Evolutionary conservation across 2,113 vertebrate genomes (phyloP).

Genomic region (Epinephelus cyanopodus): DNA sequence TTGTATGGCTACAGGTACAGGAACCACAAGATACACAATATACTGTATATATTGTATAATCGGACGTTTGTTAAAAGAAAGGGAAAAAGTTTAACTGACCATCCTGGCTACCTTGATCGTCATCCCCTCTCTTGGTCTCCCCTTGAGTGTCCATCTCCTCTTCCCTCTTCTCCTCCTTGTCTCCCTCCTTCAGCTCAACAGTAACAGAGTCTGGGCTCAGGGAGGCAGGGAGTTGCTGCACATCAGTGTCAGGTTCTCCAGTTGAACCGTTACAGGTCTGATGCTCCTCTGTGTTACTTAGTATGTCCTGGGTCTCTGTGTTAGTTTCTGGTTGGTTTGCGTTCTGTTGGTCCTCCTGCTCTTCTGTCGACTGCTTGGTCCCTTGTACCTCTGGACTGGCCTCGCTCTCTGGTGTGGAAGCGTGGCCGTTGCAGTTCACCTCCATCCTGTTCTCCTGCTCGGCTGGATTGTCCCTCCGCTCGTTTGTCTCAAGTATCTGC

Average conservation of each 20-base stretch:
- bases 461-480: conserved; percentile 45
- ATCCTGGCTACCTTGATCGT: conserved; percentile 48
- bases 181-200: conserved; percentile 50
- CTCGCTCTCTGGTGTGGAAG: conserved; percentile 70
- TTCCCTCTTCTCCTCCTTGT: conserved; percentile 42
- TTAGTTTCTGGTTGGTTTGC: conserved; percentile 79
- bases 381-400: conserved; percentile 68
- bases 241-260: neutral
- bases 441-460: conserved; percentile 76
- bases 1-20: neutral
- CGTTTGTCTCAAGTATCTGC: conserved; percentile 22
- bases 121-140: conserved; percentile 53
- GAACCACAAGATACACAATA: neutral
- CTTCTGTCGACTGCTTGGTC: conserved; percentile 76
- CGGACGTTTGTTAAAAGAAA: neutral
- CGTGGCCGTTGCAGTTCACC: conserved; percentile 88
- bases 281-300: conserved; percentile 30
- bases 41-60: neutral
- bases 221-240: conserved; percentile 20
- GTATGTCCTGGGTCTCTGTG: conserved; percentile 28
- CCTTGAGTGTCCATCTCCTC: conserved; percentile 62
- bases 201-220: conserved; percentile 44
- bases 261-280: conserved; percentile 49
- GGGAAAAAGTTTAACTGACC: conserved; percentile 39
- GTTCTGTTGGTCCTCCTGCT: conserved; percentile 88